Base-by-base conservation (phyloP, 2,797 vertebrate genomes). In the Sebastes taczanowskii region DNA sequence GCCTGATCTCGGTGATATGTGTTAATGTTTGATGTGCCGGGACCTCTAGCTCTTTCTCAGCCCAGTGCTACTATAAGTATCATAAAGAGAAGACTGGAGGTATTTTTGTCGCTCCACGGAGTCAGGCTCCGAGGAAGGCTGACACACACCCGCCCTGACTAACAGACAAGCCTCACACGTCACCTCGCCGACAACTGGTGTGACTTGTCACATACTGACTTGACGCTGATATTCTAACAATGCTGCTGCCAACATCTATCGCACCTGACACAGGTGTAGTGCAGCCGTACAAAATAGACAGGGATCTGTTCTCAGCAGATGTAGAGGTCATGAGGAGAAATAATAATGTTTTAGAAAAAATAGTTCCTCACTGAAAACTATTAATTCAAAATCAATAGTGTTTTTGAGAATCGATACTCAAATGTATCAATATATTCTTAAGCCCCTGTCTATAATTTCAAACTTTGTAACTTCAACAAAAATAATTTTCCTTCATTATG, bases 11-110 rank as follows among this genome's bases (percentile, higher is more conserved):
- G 20, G n/a, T 29, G 58, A 55, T 64, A 10, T 53, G 69, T 64
- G 38, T 82, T 72, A 53, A 80, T 82, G 64, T 80, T 86, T 85
- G 75, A 87, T 84, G 64, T 66, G 65, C 35, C 53, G 27, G 27
- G 49, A 77, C 29, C 38, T 42, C 27, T 46, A 6, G 49, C 42
- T 59, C 42, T 58, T 74, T 68, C 59, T 30, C 30, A 52, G 35
- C 22, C 32, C 74, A 56, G 63, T 34, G 67, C 29, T 65, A 49
- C 18, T 20, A 49, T 49, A 42, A 38, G 56, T 77, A 49, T 63
- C 74, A 63, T 35, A 55, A 32, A 74, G 49, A 34, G 56, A 63
- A n/a, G 69, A 78, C 71, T 23, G 30, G 61, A 72, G 49, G 22
- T 64, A 77, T 70, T 82, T 77, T 60, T 53, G 23, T 64, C 8